These are phyloP conservation scores for Nyctibius grandis DNA, from an alignment of 2,797 vertebrate species.

Conservation along the genomic window DNA sequence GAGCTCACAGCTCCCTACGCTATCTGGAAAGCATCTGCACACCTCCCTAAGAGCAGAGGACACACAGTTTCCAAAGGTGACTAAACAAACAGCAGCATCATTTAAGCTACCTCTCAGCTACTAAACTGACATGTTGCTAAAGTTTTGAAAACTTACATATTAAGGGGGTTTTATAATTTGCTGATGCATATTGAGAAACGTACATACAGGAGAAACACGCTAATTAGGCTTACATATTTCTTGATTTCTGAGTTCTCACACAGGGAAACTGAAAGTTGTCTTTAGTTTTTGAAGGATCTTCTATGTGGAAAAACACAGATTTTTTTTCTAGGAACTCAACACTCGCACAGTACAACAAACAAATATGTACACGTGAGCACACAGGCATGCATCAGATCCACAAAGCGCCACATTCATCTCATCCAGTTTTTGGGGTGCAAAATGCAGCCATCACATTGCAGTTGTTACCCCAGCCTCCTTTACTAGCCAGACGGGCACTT, in stretches of 20 bases:
- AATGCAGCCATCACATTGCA: background rate
- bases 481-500: background rate
- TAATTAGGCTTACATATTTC: background rate
- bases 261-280: background rate
- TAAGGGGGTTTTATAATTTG: background rate
- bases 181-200: background rate
- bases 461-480: background rate
- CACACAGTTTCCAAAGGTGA: background rate
- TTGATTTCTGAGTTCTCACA: background rate
- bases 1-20: background rate
- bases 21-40: background rate
- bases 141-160: background rate
- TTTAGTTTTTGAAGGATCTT: background rate
- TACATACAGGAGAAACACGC: background rate
- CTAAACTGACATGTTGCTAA: background rate
- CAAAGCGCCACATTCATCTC: background rate
- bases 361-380: fast-evolving
- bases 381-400: background rate
- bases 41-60: background rate
- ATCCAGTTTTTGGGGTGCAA: background rate
- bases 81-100: background rate
- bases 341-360: fast-evolving
- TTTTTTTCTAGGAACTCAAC: background rate
- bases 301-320: background rate
- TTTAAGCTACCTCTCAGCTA: background rate